Conservation (phyloP, 30 jellyfish, hydroid and myxozoan species). For the Aurelia coerulea region DNA sequence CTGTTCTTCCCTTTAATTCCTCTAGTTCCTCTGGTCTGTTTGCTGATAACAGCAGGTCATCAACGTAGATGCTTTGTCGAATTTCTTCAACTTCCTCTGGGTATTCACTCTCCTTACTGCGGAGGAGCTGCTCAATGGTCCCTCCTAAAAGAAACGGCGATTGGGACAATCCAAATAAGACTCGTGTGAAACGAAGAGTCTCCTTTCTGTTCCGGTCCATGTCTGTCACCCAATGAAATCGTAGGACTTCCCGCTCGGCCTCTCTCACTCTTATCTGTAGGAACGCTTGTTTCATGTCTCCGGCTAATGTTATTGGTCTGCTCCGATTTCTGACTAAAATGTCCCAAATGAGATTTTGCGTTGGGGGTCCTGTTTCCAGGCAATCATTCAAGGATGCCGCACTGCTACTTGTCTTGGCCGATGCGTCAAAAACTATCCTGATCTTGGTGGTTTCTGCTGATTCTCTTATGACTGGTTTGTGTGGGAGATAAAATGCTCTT, state of each 20-base stretch:
- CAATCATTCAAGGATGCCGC: conserved; percentile 81
- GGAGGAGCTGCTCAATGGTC: conserved; percentile 55
- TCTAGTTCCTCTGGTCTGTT: conserved; percentile 13
- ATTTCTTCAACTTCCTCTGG: conserved; percentile 33
- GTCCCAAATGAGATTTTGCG: conserved; percentile 56
- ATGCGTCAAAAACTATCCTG: conserved; percentile 70
- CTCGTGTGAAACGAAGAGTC: conserved; percentile 62
- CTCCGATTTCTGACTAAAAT: conserved; percentile 51
- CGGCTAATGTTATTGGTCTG: conserved; percentile 39
- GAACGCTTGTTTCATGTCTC: conserved; percentile 38
- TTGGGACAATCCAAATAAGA: conserved; percentile 67
- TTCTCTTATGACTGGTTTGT: conserved; percentile 58
- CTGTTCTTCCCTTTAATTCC: conserved; percentile 10
- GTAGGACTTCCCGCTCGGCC: conserved; percentile 58
- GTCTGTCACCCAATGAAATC: conserved; percentile 54
- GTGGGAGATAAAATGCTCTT: conserved; percentile 59
- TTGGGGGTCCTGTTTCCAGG: conserved; percentile 81
- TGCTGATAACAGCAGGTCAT: conserved; percentile 58
- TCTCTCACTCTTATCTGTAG: conserved; percentile 34
- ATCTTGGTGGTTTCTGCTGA: conserved; percentile 64
- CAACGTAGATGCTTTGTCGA: conserved; percentile 51
- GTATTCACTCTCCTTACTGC: conserved; percentile 31
- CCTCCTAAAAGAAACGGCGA: conserved; percentile 72
- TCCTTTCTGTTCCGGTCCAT: conserved; percentile 22
- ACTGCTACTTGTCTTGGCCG: conserved; percentile 50